Percentiles rank a stretch among this genome's conserved stretches.
These are phyloP conservation scores for Loriculus beryllinus DNA, from an alignment of 2,797 vertebrate species.

Conservation along the genomic window DNA sequence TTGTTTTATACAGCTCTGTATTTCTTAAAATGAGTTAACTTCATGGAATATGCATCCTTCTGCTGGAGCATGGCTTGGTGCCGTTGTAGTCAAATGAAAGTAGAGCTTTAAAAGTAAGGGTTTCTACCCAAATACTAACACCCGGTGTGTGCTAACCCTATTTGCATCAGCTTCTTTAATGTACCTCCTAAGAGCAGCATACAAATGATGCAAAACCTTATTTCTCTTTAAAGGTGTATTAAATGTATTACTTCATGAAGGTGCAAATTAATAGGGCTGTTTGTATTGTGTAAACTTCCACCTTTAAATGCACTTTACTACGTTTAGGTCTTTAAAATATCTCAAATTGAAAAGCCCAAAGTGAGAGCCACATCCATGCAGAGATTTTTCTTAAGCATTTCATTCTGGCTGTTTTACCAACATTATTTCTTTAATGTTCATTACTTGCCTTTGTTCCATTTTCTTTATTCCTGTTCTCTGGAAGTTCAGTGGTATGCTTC, in stretches of 20 bases:
- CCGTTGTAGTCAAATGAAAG: neutral
- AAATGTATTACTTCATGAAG: slow-evolving; percentile 51
- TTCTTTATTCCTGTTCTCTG: slow-evolving; percentile 68
- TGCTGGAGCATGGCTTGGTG: slow-evolving; percentile 31
- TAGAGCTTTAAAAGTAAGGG: slow-evolving; percentile 16
- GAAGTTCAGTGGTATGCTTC: slow-evolving; percentile 77
- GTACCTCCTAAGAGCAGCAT: slow-evolving; percentile 38
- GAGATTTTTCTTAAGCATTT: slow-evolving; percentile 76
- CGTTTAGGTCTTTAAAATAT: slow-evolving; percentile 42
- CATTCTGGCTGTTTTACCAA: slow-evolving; percentile 70
- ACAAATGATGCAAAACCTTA: slow-evolving; percentile 27
- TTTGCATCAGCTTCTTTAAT: slow-evolving; percentile 16
- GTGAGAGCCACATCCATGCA: slow-evolving; percentile 85
- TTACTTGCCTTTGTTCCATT: slow-evolving; percentile 71
- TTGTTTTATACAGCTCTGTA: neutral
- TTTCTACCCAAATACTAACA: slow-evolving; percentile 1
- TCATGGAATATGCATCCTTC: slow-evolving; percentile 35
- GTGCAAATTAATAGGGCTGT: neutral
- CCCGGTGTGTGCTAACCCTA: neutral
- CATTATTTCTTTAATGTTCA: slow-evolving; percentile 7
- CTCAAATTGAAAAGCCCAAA: slow-evolving; percentile 22
- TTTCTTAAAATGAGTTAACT: slow-evolving; percentile 41
- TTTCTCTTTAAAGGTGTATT: slow-evolving; percentile 20
- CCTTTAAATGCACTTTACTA: slow-evolving; percentile 47
- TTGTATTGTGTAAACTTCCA: slow-evolving; percentile 32